A percentile compares a stretch with the other conserved stretches of the same genome.
Evolutionary conservation across 2,797 vertebrate species (phyloP).

Genomic region (Anolis apletophallus): DNA sequence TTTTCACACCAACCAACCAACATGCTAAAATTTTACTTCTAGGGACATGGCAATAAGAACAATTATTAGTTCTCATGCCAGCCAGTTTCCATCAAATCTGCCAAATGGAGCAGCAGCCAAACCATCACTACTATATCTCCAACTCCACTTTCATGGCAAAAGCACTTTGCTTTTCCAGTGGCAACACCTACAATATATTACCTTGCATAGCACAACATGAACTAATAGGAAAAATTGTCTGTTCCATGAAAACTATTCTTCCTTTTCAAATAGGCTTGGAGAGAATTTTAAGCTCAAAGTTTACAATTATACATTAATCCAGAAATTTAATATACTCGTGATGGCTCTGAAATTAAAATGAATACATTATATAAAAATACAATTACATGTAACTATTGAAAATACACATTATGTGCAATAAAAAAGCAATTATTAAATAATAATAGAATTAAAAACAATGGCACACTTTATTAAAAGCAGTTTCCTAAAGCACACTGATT

Average conservation of each 20-base stretch:
- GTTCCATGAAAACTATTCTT: conserved; percentile 31
- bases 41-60: accelerated
- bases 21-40: too few relatives aligned
- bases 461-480: too few relatives aligned
- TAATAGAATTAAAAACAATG: too few relatives aligned
- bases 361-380: too few relatives aligned
- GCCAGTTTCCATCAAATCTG: conserved; percentile 24
- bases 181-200: not conserved
- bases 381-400: too few relatives aligned
- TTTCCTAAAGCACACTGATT: too few relatives aligned
- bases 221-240: conserved; percentile 30
- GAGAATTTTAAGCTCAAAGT: not conserved
- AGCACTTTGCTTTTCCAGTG: conserved; percentile 27
- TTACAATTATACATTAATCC: conserved; percentile 15
- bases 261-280: conserved; percentile 28
- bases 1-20: not conserved
- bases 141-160: conserved; percentile 18
- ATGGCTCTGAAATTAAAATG: too few relatives aligned
- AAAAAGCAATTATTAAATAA: too few relatives aligned
- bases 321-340: not conserved
- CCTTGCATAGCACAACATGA: not conserved
- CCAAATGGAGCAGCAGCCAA: conserved; percentile 37
- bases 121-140: conserved; percentile 29
- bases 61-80: conserved; percentile 1
- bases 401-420: too few relatives aligned